Percentiles rank a stretch among this genome's conserved stretches.
phyloP scores from a whole-genome alignment of 2,888 invertebrate genomes.

The Chelonus formosanus region DNA sequence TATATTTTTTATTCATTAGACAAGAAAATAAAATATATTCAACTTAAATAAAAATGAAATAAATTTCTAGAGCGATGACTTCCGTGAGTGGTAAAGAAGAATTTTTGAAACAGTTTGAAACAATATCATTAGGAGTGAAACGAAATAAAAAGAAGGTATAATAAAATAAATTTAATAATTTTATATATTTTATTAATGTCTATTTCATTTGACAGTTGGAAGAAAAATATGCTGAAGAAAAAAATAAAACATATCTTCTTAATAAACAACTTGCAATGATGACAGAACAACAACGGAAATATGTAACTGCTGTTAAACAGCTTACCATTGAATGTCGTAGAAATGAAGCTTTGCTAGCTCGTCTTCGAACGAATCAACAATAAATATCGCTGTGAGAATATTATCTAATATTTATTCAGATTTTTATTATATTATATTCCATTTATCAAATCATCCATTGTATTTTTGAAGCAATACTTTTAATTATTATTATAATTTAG shows the following conservation, averaged over 20 bases:
- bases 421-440: no score
- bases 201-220: constrained; percentile 61
- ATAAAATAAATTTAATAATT: background rate
- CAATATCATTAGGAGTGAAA: constrained; percentile 89
- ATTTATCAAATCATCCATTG: no score
- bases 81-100: constrained; percentile 83
- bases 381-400: no score
- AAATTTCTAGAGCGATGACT: constrained; percentile 48
- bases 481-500: no score
- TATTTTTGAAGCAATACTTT: no score
- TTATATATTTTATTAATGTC: background rate
- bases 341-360: constrained; percentile 71
- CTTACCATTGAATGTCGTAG: constrained; percentile 78
- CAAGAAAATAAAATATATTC: no score
- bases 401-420: no score
- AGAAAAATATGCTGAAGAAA: constrained; percentile 72
- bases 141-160: constrained; percentile 81
- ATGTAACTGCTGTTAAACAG: constrained; percentile 79
- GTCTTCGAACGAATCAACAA: constrained; percentile 51
- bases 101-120: constrained; percentile 89
- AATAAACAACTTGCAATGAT: constrained; percentile 70
- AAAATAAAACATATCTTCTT: constrained; percentile 73
- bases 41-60: no score
- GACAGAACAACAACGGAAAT: constrained; percentile 78
- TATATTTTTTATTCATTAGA: no score